phyloP scores from a whole-genome alignment of 2,888 invertebrate species.

The Thumatha senex region DNA sequence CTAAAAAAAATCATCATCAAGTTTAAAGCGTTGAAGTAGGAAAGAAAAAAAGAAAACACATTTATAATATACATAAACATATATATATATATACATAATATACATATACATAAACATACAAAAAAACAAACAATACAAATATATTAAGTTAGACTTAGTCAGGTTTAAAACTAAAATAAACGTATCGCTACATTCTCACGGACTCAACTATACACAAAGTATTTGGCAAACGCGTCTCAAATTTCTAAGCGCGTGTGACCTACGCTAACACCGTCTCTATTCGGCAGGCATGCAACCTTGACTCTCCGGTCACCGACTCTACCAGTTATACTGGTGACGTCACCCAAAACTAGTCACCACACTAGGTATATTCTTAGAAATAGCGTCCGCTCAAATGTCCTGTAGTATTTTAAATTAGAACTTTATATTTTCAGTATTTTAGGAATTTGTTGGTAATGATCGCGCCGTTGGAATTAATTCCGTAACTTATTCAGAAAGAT shows the following conservation, averaged over 20 bases:
- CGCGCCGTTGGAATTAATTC: too few species aligned
- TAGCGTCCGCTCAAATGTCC: background rate
- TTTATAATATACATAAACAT: too few species aligned
- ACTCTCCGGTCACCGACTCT: slow-evolving; percentile 33
- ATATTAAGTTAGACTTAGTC: too few species aligned
- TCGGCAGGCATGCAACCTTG: slow-evolving; percentile 33
- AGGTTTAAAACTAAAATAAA: too few species aligned
- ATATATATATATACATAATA: too few species aligned
- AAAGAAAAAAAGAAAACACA: too few species aligned
- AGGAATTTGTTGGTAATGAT: background rate
- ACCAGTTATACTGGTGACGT: slow-evolving; percentile 27
- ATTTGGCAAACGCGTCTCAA: background rate
- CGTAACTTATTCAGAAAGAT: too few species aligned
- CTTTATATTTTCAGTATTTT: background rate
- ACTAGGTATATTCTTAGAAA: slow-evolving; percentile 23
- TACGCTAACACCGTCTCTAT: slow-evolving; percentile 33
- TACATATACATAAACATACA: too few species aligned
- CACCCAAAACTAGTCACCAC: slow-evolving; percentile 26
- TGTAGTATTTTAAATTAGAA: background rate
- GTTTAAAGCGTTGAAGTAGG: too few species aligned
- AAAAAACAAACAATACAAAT: too few species aligned
- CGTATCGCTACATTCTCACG: too few species aligned
- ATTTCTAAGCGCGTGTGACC: slow-evolving; percentile 21
- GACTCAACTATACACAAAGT: background rate
- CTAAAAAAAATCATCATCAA: too few species aligned